Evolutionary conservation across 2,113 vertebrate species (phyloP).

Genomic region (Ammodytes marinus): DNA sequence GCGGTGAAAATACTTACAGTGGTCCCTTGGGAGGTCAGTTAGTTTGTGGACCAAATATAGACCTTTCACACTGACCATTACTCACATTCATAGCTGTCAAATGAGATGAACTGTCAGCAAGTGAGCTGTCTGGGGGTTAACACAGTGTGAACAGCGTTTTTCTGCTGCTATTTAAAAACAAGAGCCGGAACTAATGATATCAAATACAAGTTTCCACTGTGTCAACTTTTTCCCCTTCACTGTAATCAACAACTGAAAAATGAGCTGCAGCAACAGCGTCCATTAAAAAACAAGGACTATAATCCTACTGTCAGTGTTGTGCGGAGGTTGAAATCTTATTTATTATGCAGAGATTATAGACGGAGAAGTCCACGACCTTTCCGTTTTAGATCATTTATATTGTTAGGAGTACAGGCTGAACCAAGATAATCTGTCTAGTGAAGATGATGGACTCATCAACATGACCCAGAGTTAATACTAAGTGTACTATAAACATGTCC

Average conservation of each 20-base stretch:
- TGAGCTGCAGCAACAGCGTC: not conserved
- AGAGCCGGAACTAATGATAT: not conserved
- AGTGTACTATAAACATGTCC: slow-evolving; percentile 70
- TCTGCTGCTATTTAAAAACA: not conserved
- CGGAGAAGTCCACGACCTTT: not conserved
- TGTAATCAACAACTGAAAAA: not conserved
- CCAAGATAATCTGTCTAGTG: slow-evolving; percentile 21
- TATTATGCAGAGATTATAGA: not conserved
- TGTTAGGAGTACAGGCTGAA: slow-evolving; percentile 11
- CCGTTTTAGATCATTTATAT: slow-evolving; percentile 8
- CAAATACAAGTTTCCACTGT: not conserved
- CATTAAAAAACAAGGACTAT: not conserved
- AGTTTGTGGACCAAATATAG: slow-evolving; percentile 20
- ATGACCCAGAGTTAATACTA: slow-evolving; percentile 61
- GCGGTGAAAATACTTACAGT: slow-evolving; percentile 5
- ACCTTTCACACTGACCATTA: not conserved
- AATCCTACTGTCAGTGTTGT: not conserved
- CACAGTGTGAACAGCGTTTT: not conserved
- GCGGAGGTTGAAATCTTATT: not conserved
- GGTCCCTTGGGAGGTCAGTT: not conserved
- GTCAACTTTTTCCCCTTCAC: not conserved
- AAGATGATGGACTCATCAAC: slow-evolving; percentile 45
- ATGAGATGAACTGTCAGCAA: not conserved
- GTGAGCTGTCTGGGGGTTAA: not conserved
- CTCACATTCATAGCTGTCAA: not conserved